Evolutionary conservation across 2,113 vertebrate species (phyloP).

Genomic region (Mastomys coucha): DNA sequence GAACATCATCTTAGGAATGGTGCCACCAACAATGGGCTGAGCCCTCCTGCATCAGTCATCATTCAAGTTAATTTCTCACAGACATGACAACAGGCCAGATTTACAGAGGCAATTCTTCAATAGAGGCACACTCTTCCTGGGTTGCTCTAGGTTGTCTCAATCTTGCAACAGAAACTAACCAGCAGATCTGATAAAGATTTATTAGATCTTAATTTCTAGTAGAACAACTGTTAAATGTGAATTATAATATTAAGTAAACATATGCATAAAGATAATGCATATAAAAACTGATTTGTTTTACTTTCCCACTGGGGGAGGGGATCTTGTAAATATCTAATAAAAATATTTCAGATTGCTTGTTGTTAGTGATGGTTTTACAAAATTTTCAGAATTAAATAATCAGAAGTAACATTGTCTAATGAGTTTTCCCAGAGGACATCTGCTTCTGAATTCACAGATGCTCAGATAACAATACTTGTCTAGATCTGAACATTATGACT

Average conservation of each 20-base stretch:
- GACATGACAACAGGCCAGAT: neutral
- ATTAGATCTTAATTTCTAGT: neutral
- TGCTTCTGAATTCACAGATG: neutral
- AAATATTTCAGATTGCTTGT: neutral
- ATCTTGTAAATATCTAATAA: neutral
- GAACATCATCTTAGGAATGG: neutral
- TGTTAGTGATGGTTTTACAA: neutral
- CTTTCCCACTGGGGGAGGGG: neutral
- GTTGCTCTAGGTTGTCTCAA: neutral
- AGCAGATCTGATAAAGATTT: neutral
- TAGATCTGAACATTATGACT: neutral
- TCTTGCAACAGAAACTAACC: neutral
- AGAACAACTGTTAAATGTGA: neutral
- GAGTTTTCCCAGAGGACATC: neutral
- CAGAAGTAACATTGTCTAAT: neutral
- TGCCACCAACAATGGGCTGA: neutral
- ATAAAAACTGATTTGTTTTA: neutral
- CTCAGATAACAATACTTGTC: neutral
- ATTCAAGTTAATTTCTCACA: neutral
- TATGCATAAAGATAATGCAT: neutral
- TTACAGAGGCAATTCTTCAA: neutral
- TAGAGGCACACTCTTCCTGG: too few relatives aligned
- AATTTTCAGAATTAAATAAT: neutral
- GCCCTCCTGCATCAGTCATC: neutral
- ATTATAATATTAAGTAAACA: neutral